phyloP scores from a whole-genome alignment of 2,888 invertebrate species.

The Eupsilia transversa region DNA sequence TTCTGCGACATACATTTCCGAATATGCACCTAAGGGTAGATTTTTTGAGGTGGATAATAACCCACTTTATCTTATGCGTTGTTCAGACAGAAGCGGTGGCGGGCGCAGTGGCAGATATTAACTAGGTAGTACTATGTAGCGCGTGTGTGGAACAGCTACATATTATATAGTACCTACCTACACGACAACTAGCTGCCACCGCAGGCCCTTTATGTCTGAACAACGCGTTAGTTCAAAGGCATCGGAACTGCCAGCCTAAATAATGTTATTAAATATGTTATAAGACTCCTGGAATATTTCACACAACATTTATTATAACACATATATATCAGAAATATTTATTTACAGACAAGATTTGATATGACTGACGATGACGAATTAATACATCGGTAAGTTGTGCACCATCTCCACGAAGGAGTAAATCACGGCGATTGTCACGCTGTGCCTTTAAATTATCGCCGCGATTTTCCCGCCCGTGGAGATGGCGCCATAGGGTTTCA shows the following conservation, averaged over 20 bases:
- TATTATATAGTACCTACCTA: no score
- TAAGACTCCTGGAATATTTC: constrained; percentile 52
- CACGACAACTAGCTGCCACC: neutral
- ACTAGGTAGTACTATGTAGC: no score
- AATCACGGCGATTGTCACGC: no score
- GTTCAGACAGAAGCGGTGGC: neutral
- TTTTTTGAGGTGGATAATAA: no score
- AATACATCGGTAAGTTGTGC: constrained; percentile 21
- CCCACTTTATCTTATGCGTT: neutral
- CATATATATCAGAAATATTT: constrained; percentile 51
- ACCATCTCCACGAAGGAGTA: no score
- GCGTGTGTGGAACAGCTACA: neutral
- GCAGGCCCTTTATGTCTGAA: neutral
- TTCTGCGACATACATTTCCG: no score
- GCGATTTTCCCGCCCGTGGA: no score
- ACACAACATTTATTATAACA: constrained; percentile 60
- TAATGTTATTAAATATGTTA: constrained; percentile 51
- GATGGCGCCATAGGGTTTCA: no score
- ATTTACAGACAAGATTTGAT: constrained; percentile 65
- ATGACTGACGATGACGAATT: constrained; percentile 59
- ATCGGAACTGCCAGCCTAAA: constrained; percentile 54
- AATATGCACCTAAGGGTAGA: no score
- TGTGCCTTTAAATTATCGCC: no score
- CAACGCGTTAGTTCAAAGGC: neutral
- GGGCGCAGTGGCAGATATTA: neutral